Conservation (phyloP, 2,797 vertebrate species). For the Lemur catta region DNA sequence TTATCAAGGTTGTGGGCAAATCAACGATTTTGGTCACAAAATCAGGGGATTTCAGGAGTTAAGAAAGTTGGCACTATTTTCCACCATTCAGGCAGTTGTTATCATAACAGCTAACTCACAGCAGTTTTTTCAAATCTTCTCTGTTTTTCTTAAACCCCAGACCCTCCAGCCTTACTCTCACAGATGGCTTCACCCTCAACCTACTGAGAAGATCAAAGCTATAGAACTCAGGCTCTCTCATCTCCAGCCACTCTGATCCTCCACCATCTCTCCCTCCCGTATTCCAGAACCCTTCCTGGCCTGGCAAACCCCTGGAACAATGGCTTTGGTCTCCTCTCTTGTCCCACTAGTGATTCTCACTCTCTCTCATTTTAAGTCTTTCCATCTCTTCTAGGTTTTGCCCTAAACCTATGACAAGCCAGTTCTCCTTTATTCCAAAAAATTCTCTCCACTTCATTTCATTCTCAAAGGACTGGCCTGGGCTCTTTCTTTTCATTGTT, state of each 20-base stretch:
- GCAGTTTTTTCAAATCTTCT: neutral
- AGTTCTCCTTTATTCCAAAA: neutral
- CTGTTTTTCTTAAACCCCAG: slow-evolving; percentile 11
- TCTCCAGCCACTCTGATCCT: neutral
- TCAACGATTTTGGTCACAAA: neutral
- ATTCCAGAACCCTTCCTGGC: neutral
- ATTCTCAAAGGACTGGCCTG: neutral
- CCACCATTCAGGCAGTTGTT: neutral
- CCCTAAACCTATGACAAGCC: neutral
- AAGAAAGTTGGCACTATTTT: neutral
- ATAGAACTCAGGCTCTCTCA: neutral
- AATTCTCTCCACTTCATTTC: neutral
- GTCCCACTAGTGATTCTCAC: neutral
- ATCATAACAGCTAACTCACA: neutral
- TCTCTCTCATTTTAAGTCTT: neutral
- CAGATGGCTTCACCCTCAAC: neutral
- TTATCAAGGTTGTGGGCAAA: neutral
- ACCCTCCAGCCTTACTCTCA: neutral
- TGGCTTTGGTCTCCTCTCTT: neutral
- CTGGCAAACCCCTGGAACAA: neutral
- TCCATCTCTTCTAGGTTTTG: neutral
- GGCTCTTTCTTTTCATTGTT: neutral
- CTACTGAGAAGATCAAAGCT: slow-evolving; percentile 15
- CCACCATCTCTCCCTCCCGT: neutral
- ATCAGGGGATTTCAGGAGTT: neutral